Conservation (phyloP, 2,113 vertebrate genomes). For the Odontophorus gujanensis region DNA sequence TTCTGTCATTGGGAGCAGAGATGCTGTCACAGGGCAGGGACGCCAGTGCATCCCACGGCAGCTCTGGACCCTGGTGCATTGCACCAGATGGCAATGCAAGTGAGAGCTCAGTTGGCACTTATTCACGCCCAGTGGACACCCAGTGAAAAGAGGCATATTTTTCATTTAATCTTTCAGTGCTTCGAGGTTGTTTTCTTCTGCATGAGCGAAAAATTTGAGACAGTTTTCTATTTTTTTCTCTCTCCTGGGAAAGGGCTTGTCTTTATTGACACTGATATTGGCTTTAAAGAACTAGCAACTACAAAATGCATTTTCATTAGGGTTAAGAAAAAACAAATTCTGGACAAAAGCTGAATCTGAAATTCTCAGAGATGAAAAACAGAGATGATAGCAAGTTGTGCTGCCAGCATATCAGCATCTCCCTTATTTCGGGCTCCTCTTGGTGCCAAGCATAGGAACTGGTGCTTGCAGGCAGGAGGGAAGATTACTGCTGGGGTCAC, state of each 20-base stretch:
- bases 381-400: background rate
- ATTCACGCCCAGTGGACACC: background rate
- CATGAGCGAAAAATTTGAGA: conserved; percentile 1
- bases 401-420: background rate
- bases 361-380: background rate
- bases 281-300: conserved; percentile 1
- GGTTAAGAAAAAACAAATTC: conserved; percentile 8
- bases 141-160: background rate
- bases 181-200: conserved; percentile 41
- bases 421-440: background rate
- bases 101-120: conserved; percentile 25
- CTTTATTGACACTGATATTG: background rate
- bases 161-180: conserved; percentile 34
- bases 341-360: background rate
- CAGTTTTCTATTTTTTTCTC: background rate
- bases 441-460: background rate
- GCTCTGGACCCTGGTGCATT: background rate
- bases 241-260: background rate
- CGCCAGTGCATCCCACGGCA: background rate
- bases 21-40: background rate
- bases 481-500: background rate
- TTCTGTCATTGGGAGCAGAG: background rate
- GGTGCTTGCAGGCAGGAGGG: background rate
- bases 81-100: background rate
- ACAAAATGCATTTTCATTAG: background rate